These are phyloP conservation scores for Pristionchus japonicus DNA, from an alignment of 2,888 invertebrate genomes.

Conservation along the genomic window DNA sequence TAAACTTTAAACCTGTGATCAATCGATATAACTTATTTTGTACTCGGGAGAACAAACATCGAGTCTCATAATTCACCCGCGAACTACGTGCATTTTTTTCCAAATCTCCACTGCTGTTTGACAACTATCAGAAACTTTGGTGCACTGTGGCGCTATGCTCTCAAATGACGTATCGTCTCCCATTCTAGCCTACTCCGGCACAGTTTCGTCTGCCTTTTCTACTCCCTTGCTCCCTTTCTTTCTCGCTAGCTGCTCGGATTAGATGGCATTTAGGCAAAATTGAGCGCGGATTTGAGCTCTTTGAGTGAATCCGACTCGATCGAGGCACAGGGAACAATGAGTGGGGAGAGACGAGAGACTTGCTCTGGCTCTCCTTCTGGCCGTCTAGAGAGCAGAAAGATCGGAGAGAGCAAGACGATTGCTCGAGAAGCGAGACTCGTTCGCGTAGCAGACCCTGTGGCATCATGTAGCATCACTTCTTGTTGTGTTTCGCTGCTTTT, in stretches of 20 bases:
- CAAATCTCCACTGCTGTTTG: too few relatives aligned
- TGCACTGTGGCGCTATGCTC: too few relatives aligned
- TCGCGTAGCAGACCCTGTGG: neutral
- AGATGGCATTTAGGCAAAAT: slow-evolving; percentile 35
- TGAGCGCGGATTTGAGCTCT: slow-evolving; percentile 4
- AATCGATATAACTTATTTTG: too few relatives aligned
- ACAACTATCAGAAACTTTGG: too few relatives aligned
- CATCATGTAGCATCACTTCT: neutral
- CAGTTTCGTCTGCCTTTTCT: slow-evolving; percentile 14
- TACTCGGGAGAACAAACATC: too few relatives aligned
- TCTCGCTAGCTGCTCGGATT: neutral
- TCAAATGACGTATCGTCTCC: neutral
- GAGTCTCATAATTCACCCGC: too few relatives aligned
- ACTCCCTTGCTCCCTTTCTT: neutral
- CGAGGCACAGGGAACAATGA: neutral
- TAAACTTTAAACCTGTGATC: too few relatives aligned
- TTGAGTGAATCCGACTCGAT: neutral
- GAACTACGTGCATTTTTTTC: too few relatives aligned
- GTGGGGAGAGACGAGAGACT: neutral
- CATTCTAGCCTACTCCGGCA: neutral
- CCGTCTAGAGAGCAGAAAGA: neutral
- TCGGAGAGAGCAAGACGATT: neutral
- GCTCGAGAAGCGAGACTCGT: neutral
- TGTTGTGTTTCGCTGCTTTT: neutral
- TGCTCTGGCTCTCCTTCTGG: neutral